These are phyloP conservation scores for Ceyx margarethae DNA, from an alignment of 2,113 vertebrate genomes.

Conservation along the genomic window DNA sequence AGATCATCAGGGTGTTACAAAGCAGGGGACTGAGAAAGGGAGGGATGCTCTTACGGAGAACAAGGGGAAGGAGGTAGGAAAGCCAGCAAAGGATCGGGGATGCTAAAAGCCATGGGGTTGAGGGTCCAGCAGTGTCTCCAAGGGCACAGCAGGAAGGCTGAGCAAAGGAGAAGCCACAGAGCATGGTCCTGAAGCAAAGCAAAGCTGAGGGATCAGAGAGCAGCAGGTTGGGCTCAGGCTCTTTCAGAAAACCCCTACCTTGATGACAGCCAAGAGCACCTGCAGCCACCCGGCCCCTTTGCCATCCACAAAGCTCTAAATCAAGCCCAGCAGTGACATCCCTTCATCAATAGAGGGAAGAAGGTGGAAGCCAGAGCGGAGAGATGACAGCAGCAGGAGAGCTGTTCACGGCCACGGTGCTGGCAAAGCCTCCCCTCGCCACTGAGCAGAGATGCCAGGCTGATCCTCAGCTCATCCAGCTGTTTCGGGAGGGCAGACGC, in stretches of 20 bases:
- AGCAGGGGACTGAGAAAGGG: neutral
- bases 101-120: neutral
- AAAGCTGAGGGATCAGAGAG: neutral
- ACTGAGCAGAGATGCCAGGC: constrained; percentile 29
- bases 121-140: neutral
- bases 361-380: neutral
- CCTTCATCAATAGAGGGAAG: constrained; percentile 23
- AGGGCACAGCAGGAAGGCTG: neutral
- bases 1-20: neutral
- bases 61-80: neutral
- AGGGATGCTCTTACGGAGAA: neutral
- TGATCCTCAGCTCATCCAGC: constrained; percentile 57
- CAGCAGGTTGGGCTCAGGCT: neutral
- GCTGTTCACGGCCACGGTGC: neutral
- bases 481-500: neutral
- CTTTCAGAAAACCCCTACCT: neutral
- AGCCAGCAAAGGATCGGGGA: neutral
- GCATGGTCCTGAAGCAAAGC: accelerated
- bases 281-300: neutral
- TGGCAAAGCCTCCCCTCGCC: constrained; percentile 4
- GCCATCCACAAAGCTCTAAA: neutral
- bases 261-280: neutral
- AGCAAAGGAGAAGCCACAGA: neutral
- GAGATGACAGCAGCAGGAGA: constrained; percentile 15
- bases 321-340: neutral